These are phyloP conservation scores for Delia radicum DNA, from an alignment of 1,140 invertebrate genomes.

Conservation along the genomic window DNA sequence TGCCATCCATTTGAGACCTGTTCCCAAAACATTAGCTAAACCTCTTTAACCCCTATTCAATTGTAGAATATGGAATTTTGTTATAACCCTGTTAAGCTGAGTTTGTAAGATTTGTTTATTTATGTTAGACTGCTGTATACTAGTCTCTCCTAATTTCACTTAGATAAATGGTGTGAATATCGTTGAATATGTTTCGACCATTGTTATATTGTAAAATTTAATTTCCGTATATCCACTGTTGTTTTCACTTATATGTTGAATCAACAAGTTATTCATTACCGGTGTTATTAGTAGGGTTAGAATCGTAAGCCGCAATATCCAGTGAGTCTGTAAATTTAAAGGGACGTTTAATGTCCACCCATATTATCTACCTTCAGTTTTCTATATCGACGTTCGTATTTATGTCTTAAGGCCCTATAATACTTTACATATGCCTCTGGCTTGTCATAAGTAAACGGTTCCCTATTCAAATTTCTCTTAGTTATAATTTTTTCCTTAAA, in stretches of 20 bases:
- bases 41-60: too few relatives aligned
- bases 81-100: too few relatives aligned
- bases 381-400: background rate
- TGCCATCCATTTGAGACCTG: too few relatives aligned
- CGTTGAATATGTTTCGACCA: background rate
- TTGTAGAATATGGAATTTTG: too few relatives aligned
- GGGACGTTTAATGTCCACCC: too few relatives aligned
- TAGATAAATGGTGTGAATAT: too few relatives aligned
- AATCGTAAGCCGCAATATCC: too few relatives aligned
- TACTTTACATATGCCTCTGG: constrained; percentile 8
- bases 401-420: constrained; percentile 22
- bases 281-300: background rate
- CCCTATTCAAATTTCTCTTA: background rate
- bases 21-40: too few relatives aligned
- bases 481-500: background rate
- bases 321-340: background rate
- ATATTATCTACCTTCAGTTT: constrained; percentile 17
- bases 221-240: background rate
- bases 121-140: too few relatives aligned
- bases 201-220: background rate
- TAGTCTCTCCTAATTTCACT: too few relatives aligned
- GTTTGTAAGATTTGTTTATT: too few relatives aligned
- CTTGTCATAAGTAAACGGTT: background rate
- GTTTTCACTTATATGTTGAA: background rate
- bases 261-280: background rate